Conservation (phyloP, 2,797 vertebrate species). For the Notamacropus eugenii region DNA sequence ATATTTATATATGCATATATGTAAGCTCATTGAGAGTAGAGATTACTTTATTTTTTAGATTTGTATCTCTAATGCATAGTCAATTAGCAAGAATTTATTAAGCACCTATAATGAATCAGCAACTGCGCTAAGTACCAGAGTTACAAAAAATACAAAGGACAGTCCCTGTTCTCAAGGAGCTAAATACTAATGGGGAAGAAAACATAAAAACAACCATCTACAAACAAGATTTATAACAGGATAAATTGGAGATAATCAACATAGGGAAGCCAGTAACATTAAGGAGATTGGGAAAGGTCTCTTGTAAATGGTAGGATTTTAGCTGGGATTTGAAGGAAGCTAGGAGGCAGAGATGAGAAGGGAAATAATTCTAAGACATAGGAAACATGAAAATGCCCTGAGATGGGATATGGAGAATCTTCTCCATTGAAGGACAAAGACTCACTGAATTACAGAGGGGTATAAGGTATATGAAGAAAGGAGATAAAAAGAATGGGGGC, state of each 20-base stretch:
- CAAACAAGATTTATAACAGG: not conserved
- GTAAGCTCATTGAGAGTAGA: constrained; percentile 20
- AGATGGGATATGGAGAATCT: not conserved
- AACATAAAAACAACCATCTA: not conserved
- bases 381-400: not conserved
- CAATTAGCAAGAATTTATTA: not conserved
- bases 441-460: not conserved
- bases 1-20: not conserved
- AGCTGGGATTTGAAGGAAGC: not conserved
- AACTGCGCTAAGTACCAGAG: not conserved
- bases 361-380: not conserved
- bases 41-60: not conserved
- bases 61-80: not conserved
- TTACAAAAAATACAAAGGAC: not conserved
- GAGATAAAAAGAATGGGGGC: not conserved
- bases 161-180: not conserved
- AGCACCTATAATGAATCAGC: not conserved
- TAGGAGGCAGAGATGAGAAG: not conserved
- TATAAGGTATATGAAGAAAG: not conserved
- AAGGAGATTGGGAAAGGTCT: not conserved
- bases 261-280: not conserved
- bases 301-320: not conserved
- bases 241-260: not conserved
- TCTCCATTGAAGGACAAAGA: not conserved
- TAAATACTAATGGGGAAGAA: not conserved